Percentiles rank a stretch among this genome's conserved stretches.
Conservation (phyloP, 2,113 vertebrate species). For the Neolamprologus variostigma region DNA sequence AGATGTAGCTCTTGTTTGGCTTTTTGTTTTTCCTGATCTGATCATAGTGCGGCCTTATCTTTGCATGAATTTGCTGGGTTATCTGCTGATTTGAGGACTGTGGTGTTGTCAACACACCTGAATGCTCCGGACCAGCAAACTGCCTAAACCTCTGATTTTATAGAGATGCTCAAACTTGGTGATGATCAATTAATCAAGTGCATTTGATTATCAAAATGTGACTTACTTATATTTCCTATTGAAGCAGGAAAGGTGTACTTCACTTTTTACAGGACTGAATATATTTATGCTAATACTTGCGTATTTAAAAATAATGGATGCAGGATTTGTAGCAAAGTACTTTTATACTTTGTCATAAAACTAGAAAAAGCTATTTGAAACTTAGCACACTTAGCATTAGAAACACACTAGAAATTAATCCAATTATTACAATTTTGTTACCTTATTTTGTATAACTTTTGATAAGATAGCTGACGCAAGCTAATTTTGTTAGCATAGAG, state of each 20-base stretch:
- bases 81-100: background rate
- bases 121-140: background rate
- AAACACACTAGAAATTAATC: background rate
- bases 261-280: background rate
- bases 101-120: background rate
- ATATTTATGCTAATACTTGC: background rate
- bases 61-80: background rate
- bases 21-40: background rate
- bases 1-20: background rate
- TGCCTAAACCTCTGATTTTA: background rate
- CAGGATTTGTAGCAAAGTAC: background rate
- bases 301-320: background rate
- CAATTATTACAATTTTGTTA: background rate
- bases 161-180: background rate
- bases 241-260: background rate
- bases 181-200: background rate
- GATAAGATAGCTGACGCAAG: background rate
- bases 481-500: background rate
- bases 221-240: background rate
- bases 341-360: background rate
- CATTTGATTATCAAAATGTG: background rate
- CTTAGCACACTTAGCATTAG: background rate
- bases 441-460: background rate
- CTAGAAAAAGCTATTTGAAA: background rate
- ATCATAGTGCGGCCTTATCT: background rate